phyloP scores from a whole-genome alignment of 2,888 invertebrate species.

The Aricia artaxerxes region DNA sequence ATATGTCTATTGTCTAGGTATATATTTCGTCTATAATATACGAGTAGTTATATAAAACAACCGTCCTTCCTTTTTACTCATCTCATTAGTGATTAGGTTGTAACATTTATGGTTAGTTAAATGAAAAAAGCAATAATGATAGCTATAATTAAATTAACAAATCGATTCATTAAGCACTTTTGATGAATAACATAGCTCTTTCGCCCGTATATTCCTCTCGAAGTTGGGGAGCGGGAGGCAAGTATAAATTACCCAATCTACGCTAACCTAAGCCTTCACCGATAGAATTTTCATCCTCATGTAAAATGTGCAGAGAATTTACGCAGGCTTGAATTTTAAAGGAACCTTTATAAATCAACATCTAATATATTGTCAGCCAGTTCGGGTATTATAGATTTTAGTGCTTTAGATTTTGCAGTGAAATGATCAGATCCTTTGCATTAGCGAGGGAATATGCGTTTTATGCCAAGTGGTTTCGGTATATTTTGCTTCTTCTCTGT shows the following conservation, averaged over 20 bases:
- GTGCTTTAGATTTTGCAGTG: constrained; percentile 20
- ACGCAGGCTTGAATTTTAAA: constrained; percentile 66
- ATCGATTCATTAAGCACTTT: constrained; percentile 75
- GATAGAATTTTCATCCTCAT: constrained; percentile 71
- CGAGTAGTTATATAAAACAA: no score
- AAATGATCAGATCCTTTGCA: not conserved
- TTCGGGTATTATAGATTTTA: constrained; percentile 20
- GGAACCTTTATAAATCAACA: constrained; percentile 59
- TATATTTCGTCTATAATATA: no score
- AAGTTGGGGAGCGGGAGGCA: constrained; percentile 60
- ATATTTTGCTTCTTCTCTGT: not conserved
- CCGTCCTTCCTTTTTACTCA: not conserved
- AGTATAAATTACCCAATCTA: constrained; percentile 80
- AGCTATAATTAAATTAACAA: constrained; percentile 18
- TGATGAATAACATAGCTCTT: constrained; percentile 64
- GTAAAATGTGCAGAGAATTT: constrained; percentile 64
- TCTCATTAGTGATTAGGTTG: not conserved
- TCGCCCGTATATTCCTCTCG: constrained; percentile 51
- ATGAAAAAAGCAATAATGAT: not conserved
- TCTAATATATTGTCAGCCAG: constrained; percentile 15
- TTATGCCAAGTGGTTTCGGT: not conserved
- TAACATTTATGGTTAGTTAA: not conserved
- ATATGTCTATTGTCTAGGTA: no score
- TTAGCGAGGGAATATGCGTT: not conserved
- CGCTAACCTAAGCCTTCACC: constrained; percentile 72